Evolutionary conservation across 2,797 vertebrate species (phyloP), one percentile per base, ranked within the genome.

Genomic region (Acipenser transmontanus): DNA sequence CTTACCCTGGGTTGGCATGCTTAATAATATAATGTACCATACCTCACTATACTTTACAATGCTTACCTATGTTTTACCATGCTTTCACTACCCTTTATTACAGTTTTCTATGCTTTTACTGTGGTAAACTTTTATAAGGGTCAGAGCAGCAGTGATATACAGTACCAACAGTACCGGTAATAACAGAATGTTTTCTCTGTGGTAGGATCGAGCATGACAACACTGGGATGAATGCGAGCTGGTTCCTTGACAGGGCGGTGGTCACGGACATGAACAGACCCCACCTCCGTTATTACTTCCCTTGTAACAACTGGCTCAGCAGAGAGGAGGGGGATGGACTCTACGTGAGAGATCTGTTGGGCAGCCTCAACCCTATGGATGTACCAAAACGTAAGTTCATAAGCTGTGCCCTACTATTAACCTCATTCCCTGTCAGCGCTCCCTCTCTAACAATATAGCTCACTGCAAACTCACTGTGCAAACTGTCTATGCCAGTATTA

Each of bases 261-360:
- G 89, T 99, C 78, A 96, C 95, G 0, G 96, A 99, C 84, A 93
- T 97, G 93, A 95, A 91, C 82, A 88, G 96, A 64, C 97, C 97
- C 12, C 94, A 98, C 78, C 92, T 98, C 75, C 88, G 95, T 0
- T 96, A 94, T 77, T 97, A 93, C 72, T 99, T 97, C 68, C 85
- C 94, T 67, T 99, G 96, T 81, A 97, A 82, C 85, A 96, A 93
- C 81, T 98, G 97, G 97, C 84, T 99, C 81, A 98, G 96, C 82
- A 91, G 91, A 61, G 94, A 96, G 71, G 94, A 97, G 8, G 96
- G 78, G 0, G 97, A 99, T 60, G 90, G 93, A 49, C 88, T 97
- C 56, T 93, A 87, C 1, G 91, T 95, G 65, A 89, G 96, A 63
- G 94, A 98, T 82, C 90, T 99, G 67, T 68, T 97, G 34, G 95